phyloP scores from a whole-genome alignment of 2,797 vertebrate species.

The Numenius phaeopus region DNA sequence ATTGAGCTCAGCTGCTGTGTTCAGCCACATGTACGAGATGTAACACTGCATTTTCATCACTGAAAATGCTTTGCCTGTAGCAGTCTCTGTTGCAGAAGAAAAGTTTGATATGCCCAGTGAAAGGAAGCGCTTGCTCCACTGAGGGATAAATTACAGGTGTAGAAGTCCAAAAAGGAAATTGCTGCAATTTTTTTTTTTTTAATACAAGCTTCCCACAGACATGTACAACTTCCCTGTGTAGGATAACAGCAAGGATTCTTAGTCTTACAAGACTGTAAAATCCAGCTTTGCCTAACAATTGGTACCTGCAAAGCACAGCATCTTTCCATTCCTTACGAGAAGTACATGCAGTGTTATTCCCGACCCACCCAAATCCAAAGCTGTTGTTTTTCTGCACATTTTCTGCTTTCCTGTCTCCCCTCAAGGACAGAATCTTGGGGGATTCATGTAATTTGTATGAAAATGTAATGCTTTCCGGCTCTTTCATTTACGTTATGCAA shows the following conservation, averaged over 20 bases:
- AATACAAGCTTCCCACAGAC: not conserved
- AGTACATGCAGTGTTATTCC: not conserved
- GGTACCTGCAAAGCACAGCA: not conserved
- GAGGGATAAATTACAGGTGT: not conserved
- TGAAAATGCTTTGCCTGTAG: not conserved
- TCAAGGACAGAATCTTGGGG: conserved; percentile 52
- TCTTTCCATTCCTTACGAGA: not conserved
- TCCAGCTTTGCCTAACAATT: not conserved
- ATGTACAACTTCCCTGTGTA: not conserved
- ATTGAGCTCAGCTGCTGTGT: not conserved
- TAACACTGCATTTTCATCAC: not conserved
- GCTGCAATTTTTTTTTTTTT: not conserved
- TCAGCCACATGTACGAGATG: not conserved
- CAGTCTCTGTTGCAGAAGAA: not conserved
- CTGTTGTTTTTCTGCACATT: not conserved
- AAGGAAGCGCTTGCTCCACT: not conserved
- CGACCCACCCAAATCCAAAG: not conserved
- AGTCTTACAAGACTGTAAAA: not conserved
- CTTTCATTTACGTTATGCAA: conserved; percentile 61
- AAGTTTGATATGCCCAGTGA: not conserved
- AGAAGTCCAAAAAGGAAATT: not conserved
- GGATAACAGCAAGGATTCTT: not conserved
- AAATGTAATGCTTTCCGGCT: conserved; percentile 11
- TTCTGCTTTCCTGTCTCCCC: not conserved
- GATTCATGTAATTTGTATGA: conserved; percentile 42